Evolutionary conservation across 2,888 invertebrate genomes (phyloP), one percentile per base, ranked within the genome.

Genomic region (Acleris literana): DNA sequence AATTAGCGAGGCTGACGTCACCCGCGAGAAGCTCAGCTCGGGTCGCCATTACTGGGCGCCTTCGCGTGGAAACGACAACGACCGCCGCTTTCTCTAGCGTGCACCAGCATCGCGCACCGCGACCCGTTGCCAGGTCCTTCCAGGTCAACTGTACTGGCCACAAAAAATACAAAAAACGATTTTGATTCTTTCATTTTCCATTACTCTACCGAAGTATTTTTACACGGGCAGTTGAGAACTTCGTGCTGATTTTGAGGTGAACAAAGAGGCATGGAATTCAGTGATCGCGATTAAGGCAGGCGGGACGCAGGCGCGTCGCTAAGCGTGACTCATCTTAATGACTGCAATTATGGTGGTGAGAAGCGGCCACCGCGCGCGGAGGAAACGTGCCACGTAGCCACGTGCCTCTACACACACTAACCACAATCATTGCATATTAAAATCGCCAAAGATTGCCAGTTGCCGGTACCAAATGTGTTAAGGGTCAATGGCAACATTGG

Each of bases 271-370:
- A 67, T 71, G 67, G 70, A 56, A 70, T 69, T 72, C 74, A 77
- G 77, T 76, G 85, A 88, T 87, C 76, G 83, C 79, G 74, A 84
- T 85, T 88, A 87, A 84, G 80, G 73, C 81, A 82, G 86, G 83
- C 86, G 84, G 83, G 79, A 83, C 81, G 80, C 78, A 70, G 81
- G 79, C 87, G 85, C 84, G 84, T 88, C 87, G 86, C 82, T 86
- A 83, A 91, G 90, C 90, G 86, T 92, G 92, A 92, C 88, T 92
- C 91, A 91, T 90, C 86, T 90, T 90, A 90, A 91, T 90, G 77
- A 85, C 80, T 78, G 87, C 87, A 90, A 90, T 92, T 88, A 90
- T 83, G 79, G 81, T 79, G 79, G 80, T 78, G 80, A 82, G 80
- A 80, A 82, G 80, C 79, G 79, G 77, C 80, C 76, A 76, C 75